Base-by-base conservation (phyloP, 2,113 vertebrate species). In the Ceyx margarethae region DNA sequence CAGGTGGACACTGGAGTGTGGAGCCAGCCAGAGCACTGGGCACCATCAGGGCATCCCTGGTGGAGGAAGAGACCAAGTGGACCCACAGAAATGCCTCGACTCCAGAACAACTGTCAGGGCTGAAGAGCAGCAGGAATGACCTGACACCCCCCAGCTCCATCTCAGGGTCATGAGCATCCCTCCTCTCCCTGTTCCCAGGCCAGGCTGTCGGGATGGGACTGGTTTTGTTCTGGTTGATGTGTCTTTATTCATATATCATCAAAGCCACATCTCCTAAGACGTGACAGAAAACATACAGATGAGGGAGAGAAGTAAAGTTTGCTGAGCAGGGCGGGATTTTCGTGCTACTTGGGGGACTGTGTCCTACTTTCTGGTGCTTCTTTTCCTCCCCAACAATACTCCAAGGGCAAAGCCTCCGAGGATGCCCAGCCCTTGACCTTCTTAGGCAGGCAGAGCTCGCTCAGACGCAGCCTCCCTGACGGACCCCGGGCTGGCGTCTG, bases 291-390 rank as follows among this genome's bases (percentile, higher is more conserved):
- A 94, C 76, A 78, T 15, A 20, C 22, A 77, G 66, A 78, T 3
- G 72, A 95, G 46, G 66, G 40, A 35, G 61, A 65, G 71, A 83
- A 91, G 23, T 51, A 15, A 94, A 90, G 75, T 91, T 94, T 87
- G 78, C 74, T 71, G 81, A 93, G 85, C 65, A 53, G 87, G 62
- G 89, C 20, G 77, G 94, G 87, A 85, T 83, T 95, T 80, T 58
- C 3, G 1, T 69, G 79, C 79, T 87, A 9, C 86, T 73, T 84
- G 71, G 40, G 85, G 89, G 85, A 85, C 61, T 22, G 65, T 76
- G 94, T 72, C 94, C 96, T 96, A 95, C 89, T 95, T 97, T 96
- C 50, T 83, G 54, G 13, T 68, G 72, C 65, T 81, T 60, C 75
- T 72, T 85, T 85, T 60, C 74, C 53, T 89, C 82, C 43, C 73